Conservation (phyloP, 2,797 vertebrate species). For the Helicolenus hilgendorfi region DNA sequence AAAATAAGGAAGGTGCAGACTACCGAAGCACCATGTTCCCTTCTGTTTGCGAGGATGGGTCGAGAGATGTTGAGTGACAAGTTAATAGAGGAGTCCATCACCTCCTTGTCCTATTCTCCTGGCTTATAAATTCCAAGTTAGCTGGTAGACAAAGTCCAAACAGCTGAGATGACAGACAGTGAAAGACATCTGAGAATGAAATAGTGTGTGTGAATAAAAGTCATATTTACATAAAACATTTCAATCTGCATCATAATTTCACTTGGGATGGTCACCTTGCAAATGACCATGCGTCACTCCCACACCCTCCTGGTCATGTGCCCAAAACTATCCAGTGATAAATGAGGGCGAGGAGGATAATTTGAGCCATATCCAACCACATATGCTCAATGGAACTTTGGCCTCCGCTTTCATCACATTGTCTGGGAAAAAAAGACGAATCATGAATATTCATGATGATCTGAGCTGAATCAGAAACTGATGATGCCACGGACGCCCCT, state of each 20-base stretch:
- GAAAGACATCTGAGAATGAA: background rate
- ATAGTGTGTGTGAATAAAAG: background rate
- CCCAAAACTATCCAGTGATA: conserved; percentile 43
- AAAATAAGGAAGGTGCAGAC: conserved; percentile 58
- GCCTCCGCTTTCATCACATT: conserved; percentile 49
- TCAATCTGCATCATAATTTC: background rate
- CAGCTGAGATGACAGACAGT: conserved; percentile 1
- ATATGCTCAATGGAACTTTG: conserved; percentile 60
- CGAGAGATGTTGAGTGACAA: conserved; percentile 58
- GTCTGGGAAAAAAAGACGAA: conserved; percentile 44
- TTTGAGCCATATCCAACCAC: conserved; percentile 58
- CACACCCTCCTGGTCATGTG: background rate
- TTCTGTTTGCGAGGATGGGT: conserved; percentile 27
- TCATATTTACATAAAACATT: background rate
- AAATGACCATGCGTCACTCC: background rate
- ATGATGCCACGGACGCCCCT: conserved; percentile 52
- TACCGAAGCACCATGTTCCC: conserved; percentile 5
- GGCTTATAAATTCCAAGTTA: conserved; percentile 6
- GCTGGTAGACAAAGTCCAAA: background rate
- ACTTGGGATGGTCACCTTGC: background rate
- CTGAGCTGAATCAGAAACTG: conserved; percentile 35
- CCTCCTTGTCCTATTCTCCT: conserved; percentile 7
- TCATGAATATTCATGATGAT: conserved; percentile 79
- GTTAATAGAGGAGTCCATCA: conserved; percentile 72
- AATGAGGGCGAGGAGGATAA: conserved; percentile 37